A percentile compares a stretch with the other conserved stretches of the same genome.
Evolutionary conservation across 2,113 vertebrate genomes (phyloP).

Genomic region (Carassius gibelio): DNA sequence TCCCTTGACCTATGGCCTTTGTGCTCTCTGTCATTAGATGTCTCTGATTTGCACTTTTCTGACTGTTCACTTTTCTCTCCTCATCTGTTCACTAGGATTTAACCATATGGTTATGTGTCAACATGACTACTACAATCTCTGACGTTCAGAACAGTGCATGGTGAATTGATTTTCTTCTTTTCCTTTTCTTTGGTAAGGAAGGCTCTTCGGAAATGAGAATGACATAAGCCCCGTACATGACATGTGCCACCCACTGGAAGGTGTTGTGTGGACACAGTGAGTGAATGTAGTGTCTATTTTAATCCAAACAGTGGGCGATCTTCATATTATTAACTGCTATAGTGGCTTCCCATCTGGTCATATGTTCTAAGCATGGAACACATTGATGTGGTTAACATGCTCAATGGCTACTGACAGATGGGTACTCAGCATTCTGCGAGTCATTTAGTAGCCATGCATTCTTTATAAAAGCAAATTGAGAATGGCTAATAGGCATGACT

Average conservation of each 20-base stretch:
- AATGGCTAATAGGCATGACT: background rate
- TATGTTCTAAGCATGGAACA: background rate
- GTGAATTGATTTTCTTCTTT: constrained; percentile 10
- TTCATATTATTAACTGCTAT: constrained; percentile 12
- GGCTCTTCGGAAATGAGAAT: background rate
- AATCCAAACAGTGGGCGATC: constrained; percentile 30
- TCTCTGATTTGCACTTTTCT: background rate
- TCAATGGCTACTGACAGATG: constrained; percentile 6
- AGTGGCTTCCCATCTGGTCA: constrained; percentile 10
- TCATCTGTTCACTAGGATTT: background rate
- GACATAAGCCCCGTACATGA: background rate
- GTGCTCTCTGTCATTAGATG: background rate
- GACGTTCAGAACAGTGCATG: background rate
- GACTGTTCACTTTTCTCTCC: background rate
- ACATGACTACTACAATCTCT: constrained; percentile 18
- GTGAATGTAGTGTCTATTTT: constrained; percentile 42
- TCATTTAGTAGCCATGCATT: background rate
- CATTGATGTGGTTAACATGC: background rate
- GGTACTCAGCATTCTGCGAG: background rate
- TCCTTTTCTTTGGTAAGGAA: constrained; percentile 3
- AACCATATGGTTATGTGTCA: background rate
- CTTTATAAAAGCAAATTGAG: background rate
- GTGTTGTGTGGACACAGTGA: constrained; percentile 33
- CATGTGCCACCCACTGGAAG: constrained; percentile 9
- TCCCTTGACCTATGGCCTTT: constrained; percentile 4